Base-by-base conservation (phyloP, 2,797 vertebrate genomes). In the Geotrypetes seraphini region DNA sequence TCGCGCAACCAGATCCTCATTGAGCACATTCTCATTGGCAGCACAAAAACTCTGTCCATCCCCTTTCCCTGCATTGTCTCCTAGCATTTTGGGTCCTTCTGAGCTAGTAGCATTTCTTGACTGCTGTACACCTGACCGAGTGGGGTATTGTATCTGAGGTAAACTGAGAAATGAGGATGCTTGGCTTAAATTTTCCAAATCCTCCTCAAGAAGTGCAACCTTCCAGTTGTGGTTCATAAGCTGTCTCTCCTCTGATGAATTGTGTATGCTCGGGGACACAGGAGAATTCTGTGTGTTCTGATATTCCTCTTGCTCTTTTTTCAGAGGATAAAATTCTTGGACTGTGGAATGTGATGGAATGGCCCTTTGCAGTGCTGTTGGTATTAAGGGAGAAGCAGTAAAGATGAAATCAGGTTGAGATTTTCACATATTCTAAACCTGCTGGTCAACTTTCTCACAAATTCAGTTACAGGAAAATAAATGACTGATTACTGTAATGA, bases 1-100 rank as follows among this genome's bases (percentile, higher is more conserved):
- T 43, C 86, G 84, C 4, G 61, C 61, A 51, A 83, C 44, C 33
- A 92, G 40, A 32, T 81, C 73, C 8, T 60, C 27, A 2, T 30
- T 66, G 1, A 69, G 73, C 14, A 33, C 6, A 5, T 53, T 12
- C 0, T 36, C 33, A 25, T 50, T 60, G 31, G 27, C 19, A 35
- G 47, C 12, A 16, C 25, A 32, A 5, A 29, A 42, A 25, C 47
- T 43, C 1, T 47, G 32, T 5, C 39, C 36, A 7, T 57, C 60
- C 4, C 17, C 22, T 55, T 50, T 13, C 47, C 14, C 28, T 23
- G 33, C 6, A 47, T 27, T 21, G 7, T 4, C 8, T 5, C 29
- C 45, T 7, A 38, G 14, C 25, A 43, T 10, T 3, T 8, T 14
- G 2, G 10, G 31, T 8, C 49, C 36, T 23, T 48, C 35, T 12